Conservation (phyloP, 2,888 invertebrate genomes). For the Atrina japonica region DNA sequence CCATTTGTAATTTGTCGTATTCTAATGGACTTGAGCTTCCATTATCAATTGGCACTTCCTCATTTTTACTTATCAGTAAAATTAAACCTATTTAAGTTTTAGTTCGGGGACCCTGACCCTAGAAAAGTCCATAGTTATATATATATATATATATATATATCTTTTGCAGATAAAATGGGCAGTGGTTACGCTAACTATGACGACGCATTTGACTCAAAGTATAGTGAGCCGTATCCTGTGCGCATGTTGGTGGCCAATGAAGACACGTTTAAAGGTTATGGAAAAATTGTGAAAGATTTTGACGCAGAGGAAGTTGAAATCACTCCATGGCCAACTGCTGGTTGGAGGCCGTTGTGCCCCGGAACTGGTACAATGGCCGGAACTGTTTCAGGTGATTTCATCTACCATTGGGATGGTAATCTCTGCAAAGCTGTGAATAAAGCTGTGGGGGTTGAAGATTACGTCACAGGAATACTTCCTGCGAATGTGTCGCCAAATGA, state of each 20-base stretch:
- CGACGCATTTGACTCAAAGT: conserved; percentile 38
- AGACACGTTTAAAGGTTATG: conserved; percentile 36
- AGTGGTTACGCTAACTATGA: conserved; percentile 31
- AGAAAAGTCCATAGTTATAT: too few relatives aligned
- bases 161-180: too few relatives aligned
- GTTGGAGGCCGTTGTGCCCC: conserved; percentile 40
- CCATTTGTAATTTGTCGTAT: too few relatives aligned
- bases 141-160: too few relatives aligned
- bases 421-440: conserved; percentile 42
- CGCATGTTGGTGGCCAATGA: conserved; percentile 32
- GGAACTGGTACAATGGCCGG: conserved; percentile 52
- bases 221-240: conserved; percentile 32
- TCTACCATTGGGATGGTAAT: conserved; percentile 50
- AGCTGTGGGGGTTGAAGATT: conserved; percentile 47
- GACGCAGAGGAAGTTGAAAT: conserved; percentile 43
- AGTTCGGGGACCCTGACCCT: too few relatives aligned
- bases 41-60: too few relatives aligned
- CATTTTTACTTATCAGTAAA: too few relatives aligned
- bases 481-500: conserved; percentile 29
- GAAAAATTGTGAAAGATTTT: conserved; percentile 39
- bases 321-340: conserved; percentile 38
- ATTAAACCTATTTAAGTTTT: too few relatives aligned
- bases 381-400: conserved; percentile 43
- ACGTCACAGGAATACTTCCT: conserved; percentile 49
- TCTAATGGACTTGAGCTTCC: too few relatives aligned